Evolutionary conservation across 2,113 vertebrate species (phyloP), one percentile per base, ranked within the genome.

Genomic region (Platysternon megacephalum): DNA sequence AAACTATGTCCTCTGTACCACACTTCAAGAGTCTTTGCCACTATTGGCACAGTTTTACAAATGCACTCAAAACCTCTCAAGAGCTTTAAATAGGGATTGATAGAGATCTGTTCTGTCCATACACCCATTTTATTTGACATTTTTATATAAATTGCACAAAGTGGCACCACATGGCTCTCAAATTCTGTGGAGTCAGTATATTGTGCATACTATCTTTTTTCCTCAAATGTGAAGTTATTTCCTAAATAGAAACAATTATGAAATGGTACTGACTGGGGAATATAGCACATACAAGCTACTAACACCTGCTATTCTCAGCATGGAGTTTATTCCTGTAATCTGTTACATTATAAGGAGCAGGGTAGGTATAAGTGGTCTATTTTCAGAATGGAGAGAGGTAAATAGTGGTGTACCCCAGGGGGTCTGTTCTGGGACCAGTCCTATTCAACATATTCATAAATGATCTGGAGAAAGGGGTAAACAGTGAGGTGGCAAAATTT

Each of bases 131-230:
- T 81, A 55, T 89, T 35, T 93, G 72, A 93, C 24, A 79, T 65
- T 97, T 93, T 95, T 74, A 76, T 76, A 95, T 87, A 96, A 98
- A 80, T 91, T 94, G 83, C 52, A 88, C 90, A 90, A 97, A 97
- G 80, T 39, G 14, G 86, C 97, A 94, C 49, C 85, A 92, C 61
- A 85, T 94, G 68, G 48, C 82, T 94, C 52, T 46, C 6, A 46
- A 55, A 90, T 76, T 90, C 95, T 79, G 52, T 80, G 72, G 96
- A 85, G 74, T 95, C 85, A 49, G 92, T 94, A 53, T 76, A 51
- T 84, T 86, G 58, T 91, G 85, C 58, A 17, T 94, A 91, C 90
- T 89, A n/a, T 39, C 16, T 39, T 21, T 39, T 93, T 83, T 89
- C 95, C 95, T 88, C 44, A 2, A 97, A 76, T 84, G 46, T 44